These are phyloP conservation scores for Psilopsiagon aymara DNA, from an alignment of 2,113 vertebrate genomes.

Conservation along the genomic window DNA sequence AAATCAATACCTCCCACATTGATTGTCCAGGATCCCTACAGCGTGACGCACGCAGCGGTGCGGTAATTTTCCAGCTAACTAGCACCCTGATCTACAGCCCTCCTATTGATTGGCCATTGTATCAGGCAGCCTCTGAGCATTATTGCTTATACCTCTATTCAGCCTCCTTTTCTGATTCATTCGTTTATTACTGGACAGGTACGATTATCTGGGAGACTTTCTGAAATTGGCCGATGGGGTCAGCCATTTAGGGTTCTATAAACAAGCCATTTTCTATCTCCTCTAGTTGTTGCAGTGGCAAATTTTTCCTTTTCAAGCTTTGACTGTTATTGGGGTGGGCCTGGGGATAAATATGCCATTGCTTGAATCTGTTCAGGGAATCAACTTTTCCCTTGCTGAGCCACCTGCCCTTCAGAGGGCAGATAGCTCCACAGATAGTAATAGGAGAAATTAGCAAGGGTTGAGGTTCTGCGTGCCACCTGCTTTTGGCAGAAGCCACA, in stretches of 20 bases:
- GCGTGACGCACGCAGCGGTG: constrained; percentile 68
- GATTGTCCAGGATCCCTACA: constrained; percentile 79
- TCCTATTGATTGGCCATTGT: constrained; percentile 77
- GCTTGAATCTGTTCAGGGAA: neutral
- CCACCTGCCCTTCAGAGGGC: neutral
- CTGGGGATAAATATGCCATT: neutral
- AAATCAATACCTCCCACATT: constrained; percentile 79
- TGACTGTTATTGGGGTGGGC: neutral
- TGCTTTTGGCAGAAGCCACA: neutral
- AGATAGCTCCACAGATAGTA: neutral
- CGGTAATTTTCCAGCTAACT: constrained; percentile 78
- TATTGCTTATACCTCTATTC: constrained; percentile 72
- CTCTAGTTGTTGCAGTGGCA: neutral
- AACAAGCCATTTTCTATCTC: constrained; percentile 59
- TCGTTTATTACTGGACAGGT: constrained; percentile 72
- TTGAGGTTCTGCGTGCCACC: neutral
- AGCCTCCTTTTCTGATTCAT: constrained; percentile 70
- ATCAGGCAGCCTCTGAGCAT: constrained; percentile 67
- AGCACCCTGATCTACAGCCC: constrained; percentile 77
- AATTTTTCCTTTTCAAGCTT: constrained; percentile 7
- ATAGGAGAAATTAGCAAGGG: neutral
- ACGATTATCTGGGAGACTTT: constrained; percentile 59
- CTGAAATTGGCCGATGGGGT: constrained; percentile 37
- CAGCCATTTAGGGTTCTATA: constrained; percentile 44
- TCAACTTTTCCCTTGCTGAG: neutral